These are phyloP conservation scores for Thelaira solivaga DNA, from an alignment of 2,888 invertebrate genomes.

Conservation along the genomic window DNA sequence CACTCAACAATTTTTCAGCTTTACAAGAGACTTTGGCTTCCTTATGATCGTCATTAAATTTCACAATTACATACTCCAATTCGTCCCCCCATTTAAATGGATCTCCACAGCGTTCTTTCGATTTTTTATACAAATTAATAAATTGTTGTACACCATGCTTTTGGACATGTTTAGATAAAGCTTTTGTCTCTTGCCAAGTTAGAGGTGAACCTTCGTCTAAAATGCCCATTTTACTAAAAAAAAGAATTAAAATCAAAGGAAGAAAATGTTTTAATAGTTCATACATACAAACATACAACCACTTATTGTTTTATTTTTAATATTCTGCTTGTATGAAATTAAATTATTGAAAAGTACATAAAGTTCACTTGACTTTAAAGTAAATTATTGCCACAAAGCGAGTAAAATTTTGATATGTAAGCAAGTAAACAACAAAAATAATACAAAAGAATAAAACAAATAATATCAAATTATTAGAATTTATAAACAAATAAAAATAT, in stretches of 20 bases:
- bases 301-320: too few species aligned
- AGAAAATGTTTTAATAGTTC: not conserved
- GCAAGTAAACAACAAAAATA: too few species aligned
- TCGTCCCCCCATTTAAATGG: slow-evolving; percentile 99
- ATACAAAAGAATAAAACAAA: too few species aligned
- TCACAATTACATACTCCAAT: slow-evolving; percentile 97
- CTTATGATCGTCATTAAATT: slow-evolving; percentile 92
- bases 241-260: not conserved
- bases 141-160: slow-evolving; percentile 97
- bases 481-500: too few species aligned
- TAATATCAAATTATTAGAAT: too few species aligned
- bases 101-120: slow-evolving; percentile 93
- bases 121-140: slow-evolving; percentile 92
- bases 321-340: too few species aligned
- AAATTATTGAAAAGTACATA: too few species aligned
- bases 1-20: slow-evolving; percentile 86
- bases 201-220: slow-evolving; percentile 96
- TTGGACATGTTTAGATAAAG: slow-evolving; percentile 92
- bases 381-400: too few species aligned
- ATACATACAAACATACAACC: too few species aligned
- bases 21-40: slow-evolving; percentile 90
- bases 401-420: too few species aligned
- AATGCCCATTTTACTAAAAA: too few species aligned
- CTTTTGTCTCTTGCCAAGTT: slow-evolving; percentile 96
- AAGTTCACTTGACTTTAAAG: too few species aligned